phyloP scores from a whole-genome alignment of 2,113 vertebrate genomes.

The Maccullochella peelii region DNA sequence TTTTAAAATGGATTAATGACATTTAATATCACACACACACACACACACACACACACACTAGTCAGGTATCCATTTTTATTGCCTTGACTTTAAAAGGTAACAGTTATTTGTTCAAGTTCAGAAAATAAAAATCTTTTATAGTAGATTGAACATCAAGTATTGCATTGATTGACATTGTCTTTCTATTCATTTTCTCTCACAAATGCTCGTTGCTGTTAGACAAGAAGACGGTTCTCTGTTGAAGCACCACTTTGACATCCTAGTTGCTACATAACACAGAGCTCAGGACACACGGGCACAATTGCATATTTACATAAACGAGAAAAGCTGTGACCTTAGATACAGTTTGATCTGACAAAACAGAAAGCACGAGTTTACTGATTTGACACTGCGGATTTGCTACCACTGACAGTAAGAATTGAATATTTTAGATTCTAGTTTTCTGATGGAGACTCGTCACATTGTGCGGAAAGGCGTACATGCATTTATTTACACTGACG shows the following conservation, averaged over 20 bases:
- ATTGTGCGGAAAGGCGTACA: neutral
- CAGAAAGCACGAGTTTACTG: neutral
- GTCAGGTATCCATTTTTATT: slow-evolving; percentile 35
- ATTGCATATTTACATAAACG: neutral
- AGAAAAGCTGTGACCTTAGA: neutral
- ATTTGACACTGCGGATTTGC: neutral
- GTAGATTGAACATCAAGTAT: slow-evolving; percentile 2
- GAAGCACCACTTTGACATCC: neutral
- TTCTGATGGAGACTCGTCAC: neutral
- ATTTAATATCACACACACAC: neutral
- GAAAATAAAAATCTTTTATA: slow-evolving; percentile 35
- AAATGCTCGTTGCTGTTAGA: neutral
- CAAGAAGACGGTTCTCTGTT: neutral
- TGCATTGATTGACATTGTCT: slow-evolving; percentile 8
- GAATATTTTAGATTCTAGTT: neutral
- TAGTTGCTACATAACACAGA: neutral
- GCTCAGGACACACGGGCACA: slow-evolving; percentile 14
- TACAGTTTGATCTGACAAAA: neutral
- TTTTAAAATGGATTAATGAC: too few relatives aligned
- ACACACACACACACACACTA: neutral
- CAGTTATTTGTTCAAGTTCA: slow-evolving; percentile 18
- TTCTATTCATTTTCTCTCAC: neutral
- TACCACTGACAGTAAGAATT: neutral
- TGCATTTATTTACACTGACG: neutral
- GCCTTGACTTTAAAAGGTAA: slow-evolving; percentile 20